Conservation (phyloP, 2,888 invertebrate genomes). For the Nephrotoma guestfalica region DNA sequence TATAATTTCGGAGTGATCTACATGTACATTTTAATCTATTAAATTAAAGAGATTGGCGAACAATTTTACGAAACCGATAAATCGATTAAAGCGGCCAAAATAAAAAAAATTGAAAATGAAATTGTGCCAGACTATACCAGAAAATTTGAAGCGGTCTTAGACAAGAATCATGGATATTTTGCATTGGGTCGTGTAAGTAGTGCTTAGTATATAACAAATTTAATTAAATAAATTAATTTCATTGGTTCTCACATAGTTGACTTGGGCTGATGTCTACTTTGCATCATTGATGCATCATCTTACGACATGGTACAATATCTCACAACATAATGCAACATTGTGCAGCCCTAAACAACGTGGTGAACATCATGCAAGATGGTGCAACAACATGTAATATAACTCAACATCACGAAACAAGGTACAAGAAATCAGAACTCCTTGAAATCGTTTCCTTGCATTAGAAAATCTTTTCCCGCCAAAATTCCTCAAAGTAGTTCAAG, state of each 20-base stretch:
- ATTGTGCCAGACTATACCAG: not conserved
- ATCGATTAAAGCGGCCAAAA: not conserved
- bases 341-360: too few species aligned
- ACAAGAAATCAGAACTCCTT: too few species aligned
- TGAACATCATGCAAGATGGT: too few species aligned
- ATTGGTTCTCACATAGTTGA: not conserved
- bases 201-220: not conserved
- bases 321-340: too few species aligned
- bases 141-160: not conserved
- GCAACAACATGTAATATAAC: too few species aligned
- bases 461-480: too few species aligned
- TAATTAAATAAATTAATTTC: too few species aligned
- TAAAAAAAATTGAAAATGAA: not conserved
- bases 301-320: too few species aligned
- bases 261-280: constrained; percentile 27
- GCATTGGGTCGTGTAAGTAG: not conserved
- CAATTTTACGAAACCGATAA: not conserved
- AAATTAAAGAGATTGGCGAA: not conserved
- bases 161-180: not conserved
- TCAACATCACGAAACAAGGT: too few species aligned
- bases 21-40: too few species aligned
- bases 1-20: not conserved
- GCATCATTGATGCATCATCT: constrained; percentile 17
- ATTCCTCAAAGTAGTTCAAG: too few species aligned
- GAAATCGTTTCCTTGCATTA: too few species aligned